Evolutionary conservation across 1,140 invertebrate species (phyloP).

Genomic region (Megalonaias nervosa): DNA sequence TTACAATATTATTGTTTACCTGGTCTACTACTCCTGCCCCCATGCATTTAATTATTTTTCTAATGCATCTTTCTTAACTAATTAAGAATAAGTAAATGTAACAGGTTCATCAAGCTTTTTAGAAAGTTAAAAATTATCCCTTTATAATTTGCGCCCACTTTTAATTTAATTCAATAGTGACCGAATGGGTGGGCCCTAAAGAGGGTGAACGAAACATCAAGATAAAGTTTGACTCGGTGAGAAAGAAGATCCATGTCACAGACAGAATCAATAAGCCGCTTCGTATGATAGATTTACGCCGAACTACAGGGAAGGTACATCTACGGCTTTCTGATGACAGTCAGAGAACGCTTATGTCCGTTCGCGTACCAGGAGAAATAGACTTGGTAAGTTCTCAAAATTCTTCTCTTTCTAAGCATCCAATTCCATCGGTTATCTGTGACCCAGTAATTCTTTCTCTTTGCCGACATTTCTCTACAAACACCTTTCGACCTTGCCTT

Average conservation of each 20-base stretch:
- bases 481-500: too few species aligned
- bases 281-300: constrained; percentile 73
- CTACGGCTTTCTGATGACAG: constrained; percentile 23
- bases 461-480: too few species aligned
- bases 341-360: constrained; percentile 31
- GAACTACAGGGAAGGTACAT: constrained; percentile 20
- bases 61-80: too few species aligned
- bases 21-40: too few species aligned
- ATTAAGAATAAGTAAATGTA: too few species aligned
- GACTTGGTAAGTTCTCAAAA: constrained; percentile 39
- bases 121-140: too few species aligned
- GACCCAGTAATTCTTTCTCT: too few species aligned
- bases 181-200: constrained; percentile 52
- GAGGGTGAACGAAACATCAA: constrained; percentile 45
- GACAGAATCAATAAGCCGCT: constrained; percentile 58
- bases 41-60: too few species aligned
- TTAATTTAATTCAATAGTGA: constrained; percentile 23
- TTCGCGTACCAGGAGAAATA: constrained; percentile 42
- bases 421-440: too few species aligned
- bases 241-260: constrained; percentile 44
- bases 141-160: too few species aligned
- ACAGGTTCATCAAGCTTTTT: too few species aligned
- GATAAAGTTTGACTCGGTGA: constrained; percentile 38
- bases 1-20: too few species aligned
- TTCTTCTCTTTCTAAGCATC: not conserved